Base-by-base conservation (phyloP, 2,888 invertebrate genomes). In the Onthophagus sagittarius region DNA sequence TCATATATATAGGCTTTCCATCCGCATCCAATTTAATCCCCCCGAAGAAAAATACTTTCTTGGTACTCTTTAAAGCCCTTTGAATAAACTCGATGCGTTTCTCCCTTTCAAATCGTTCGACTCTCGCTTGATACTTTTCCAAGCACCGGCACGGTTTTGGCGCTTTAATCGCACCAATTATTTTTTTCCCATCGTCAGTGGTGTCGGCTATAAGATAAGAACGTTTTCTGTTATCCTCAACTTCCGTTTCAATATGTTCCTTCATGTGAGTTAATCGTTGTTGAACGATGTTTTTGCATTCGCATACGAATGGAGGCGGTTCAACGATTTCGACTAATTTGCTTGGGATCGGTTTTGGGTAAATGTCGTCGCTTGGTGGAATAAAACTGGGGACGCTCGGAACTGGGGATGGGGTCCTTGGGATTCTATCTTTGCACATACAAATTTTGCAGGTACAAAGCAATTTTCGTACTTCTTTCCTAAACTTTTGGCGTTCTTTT, bases 131-230 rank as follows among this genome's bases (percentile, higher is more conserved):
- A 62, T 79, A 82, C 33, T 77, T 76, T 63, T 77, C 73, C 31
- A 80, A 74, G 70, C 83, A 83, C 9, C 77, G 71, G 71, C 83
- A 83, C 6, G 76, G 77, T 74, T 74, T 77, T 13, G 72, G 75
- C 15, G 72, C 67, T 65, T 77, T 73, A 7, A 79, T 78, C 4
- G 80, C 80, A 14, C 77, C 77, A 65, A 83, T 79, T 64, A 83
- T 75, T 2, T 79, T 80, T 11, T 77, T 75, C 9, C 77, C 75
- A 15, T 71, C 71, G n/a, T 32, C 67, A 6, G 76, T 75, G n/a
- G 77, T 71, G 6, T 80, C 80, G 2, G 77, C 76, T 62, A 81
- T 77, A 6, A 80, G 75, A 73, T 77, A 77, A 15, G 75, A 71
- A 6, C 72, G 69, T 75, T 73, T 71, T 39, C 32, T 31, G 13